phyloP scores from a whole-genome alignment of 2,797 vertebrate genomes.

The Cirrhinus mrigala region DNA sequence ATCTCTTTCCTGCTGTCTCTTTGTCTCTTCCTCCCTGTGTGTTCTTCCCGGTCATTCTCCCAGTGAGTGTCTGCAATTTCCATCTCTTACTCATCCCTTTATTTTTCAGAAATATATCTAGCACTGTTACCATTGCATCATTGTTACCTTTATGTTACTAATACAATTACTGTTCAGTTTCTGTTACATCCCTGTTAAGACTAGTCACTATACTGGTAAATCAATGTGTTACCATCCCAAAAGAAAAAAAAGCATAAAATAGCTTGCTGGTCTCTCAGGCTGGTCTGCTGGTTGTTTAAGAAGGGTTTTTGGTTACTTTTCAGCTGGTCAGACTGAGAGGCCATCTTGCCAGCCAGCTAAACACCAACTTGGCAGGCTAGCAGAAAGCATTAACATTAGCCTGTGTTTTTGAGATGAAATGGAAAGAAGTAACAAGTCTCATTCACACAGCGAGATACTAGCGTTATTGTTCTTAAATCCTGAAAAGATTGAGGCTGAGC shows the following conservation, averaged over 20 bases:
- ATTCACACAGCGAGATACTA: not conserved
- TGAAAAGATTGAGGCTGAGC: slow-evolving; percentile 2
- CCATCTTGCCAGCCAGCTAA: not conserved
- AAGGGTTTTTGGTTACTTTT: not conserved
- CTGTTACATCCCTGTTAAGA: not conserved
- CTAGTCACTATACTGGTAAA: not conserved
- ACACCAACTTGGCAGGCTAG: not conserved
- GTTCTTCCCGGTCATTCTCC: slow-evolving; percentile 11
- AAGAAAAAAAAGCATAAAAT: not conserved
- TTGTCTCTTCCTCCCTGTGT: slow-evolving; percentile 22
- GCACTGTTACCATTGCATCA: not conserved
- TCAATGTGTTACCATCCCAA: not conserved
- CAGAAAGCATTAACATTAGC: not conserved
- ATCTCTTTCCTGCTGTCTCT: slow-evolving; percentile 23
- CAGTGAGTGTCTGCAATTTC: slow-evolving; percentile 13
- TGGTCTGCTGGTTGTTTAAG: not conserved
- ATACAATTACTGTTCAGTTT: not conserved
- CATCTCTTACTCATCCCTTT: slow-evolving; percentile 37
- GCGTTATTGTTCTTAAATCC: not conserved
- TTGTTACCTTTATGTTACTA: not conserved
- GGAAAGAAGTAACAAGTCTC: not conserved
- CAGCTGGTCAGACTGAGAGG: not conserved
- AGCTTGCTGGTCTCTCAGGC: not conserved
- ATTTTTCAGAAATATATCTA: not conserved
- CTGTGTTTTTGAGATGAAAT: not conserved